Percentiles rank a stretch among this genome's conserved stretches.
Conservation (phyloP, 2,888 invertebrate genomes). For the Pseudoips prasinana region DNA sequence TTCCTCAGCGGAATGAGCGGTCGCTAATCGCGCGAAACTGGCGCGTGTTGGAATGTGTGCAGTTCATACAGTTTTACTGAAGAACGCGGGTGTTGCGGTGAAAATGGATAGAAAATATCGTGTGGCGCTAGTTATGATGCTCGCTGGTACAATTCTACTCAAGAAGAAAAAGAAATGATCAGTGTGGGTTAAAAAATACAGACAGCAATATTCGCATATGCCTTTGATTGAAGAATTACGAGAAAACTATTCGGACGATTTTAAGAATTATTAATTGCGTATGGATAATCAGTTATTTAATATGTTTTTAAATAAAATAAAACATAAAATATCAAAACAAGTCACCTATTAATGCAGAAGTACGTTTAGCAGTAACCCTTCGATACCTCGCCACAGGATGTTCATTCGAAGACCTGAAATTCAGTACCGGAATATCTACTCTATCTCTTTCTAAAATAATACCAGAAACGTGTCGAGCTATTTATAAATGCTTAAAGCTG, state of each 20-base stretch:
- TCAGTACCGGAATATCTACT: slow-evolving; percentile 9
- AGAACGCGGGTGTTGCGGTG: slow-evolving; percentile 2
- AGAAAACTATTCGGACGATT: slow-evolving; percentile 6
- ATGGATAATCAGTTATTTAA: slow-evolving; percentile 5
- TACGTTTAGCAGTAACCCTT: slow-evolving; percentile 13
- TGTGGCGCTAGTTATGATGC: slow-evolving; percentile 6
- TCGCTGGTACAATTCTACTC: slow-evolving; percentile 5
- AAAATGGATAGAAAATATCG: slow-evolving; percentile 8
- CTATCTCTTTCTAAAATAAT: slow-evolving; percentile 9
- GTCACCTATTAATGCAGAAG: slow-evolving; percentile 12
- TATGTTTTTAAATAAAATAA: slow-evolving; percentile 2
- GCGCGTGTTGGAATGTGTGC: slow-evolving; percentile 8
- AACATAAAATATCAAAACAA: slow-evolving; percentile 11
- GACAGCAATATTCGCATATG: slow-evolving; percentile 6
- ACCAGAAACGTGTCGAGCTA: slow-evolving; percentile 10
- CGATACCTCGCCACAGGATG: slow-evolving; percentile 10
- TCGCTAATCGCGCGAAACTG: slow-evolving; percentile 7
- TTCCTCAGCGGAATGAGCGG: slow-evolving; percentile 9
- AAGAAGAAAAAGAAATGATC: slow-evolving; percentile 6
- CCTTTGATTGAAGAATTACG: slow-evolving; percentile 6
- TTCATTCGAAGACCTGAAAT: slow-evolving; percentile 9
- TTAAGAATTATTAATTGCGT: slow-evolving; percentile 6
- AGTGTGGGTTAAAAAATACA: slow-evolving; percentile 6
- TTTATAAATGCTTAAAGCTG: slow-evolving; percentile 8
- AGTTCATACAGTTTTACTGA: slow-evolving; percentile 6